Percentiles rank a stretch among this genome's conserved stretches.
phyloP scores from a whole-genome alignment of 2,888 invertebrate genomes.

The Xanthia togata region DNA sequence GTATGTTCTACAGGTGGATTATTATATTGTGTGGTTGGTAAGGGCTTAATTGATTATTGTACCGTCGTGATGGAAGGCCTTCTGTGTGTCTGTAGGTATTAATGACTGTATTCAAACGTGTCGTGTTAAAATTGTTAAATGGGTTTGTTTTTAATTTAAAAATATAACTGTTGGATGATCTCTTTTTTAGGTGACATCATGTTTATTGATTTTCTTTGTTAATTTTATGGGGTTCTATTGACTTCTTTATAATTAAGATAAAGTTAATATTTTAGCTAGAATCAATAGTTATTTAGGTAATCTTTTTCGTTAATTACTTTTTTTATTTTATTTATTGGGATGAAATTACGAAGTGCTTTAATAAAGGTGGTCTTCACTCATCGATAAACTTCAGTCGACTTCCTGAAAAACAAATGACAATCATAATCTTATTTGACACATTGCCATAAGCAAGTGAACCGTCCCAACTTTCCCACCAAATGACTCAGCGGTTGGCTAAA shows the following conservation, averaged over 20 bases:
- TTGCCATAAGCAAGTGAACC: not conserved
- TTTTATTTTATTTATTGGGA: not conserved
- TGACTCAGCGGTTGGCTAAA: constrained; percentile 6
- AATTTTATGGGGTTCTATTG: not conserved
- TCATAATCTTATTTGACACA: not conserved
- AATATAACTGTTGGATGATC: not conserved
- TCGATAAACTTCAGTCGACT: no score
- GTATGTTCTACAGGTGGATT: constrained; percentile 53
- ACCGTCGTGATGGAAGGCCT: constrained; percentile 25
- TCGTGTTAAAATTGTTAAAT: no score
- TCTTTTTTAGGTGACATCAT: not conserved
- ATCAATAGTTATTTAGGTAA: not conserved
- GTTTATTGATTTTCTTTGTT: not conserved
- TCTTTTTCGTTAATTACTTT: no score
- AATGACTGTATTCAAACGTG: constrained; percentile 4
- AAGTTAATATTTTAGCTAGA: not conserved
- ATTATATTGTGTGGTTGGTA: constrained; percentile 31
- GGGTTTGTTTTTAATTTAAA: no score
- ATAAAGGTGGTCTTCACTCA: not conserved
- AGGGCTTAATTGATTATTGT: constrained; percentile 51
- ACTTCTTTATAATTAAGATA: not conserved
- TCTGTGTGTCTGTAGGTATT: constrained; percentile 1
- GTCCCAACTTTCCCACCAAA: not conserved
- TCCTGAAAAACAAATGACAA: not conserved
- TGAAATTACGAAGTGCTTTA: not conserved